These are phyloP conservation scores for Tenthredo notha DNA, from an alignment of 2,888 invertebrate genomes.

Conservation along the genomic window DNA sequence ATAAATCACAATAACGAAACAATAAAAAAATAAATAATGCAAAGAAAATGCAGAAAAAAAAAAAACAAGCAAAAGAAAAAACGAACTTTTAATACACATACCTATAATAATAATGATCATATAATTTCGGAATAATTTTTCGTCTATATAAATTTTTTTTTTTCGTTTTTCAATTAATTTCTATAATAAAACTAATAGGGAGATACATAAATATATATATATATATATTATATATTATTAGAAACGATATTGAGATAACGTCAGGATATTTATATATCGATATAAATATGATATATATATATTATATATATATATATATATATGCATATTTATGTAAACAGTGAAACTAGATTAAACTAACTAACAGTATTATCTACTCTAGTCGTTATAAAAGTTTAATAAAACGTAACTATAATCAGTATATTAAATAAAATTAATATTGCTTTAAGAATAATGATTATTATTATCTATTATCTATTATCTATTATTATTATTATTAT, in stretches of 20 bases:
- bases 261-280: not conserved
- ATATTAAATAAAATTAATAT: conserved; percentile 29
- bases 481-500: too few species aligned
- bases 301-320: not conserved
- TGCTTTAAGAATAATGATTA: not conserved
- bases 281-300: not conserved
- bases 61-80: too few species aligned
- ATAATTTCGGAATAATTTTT: too few species aligned
- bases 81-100: not conserved
- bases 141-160: too few species aligned
- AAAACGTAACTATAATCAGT: conserved; percentile 35
- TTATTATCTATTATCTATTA: too few species aligned
- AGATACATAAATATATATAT: too few species aligned
- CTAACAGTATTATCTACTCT: conserved; percentile 32
- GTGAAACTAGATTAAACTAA: conserved; percentile 10
- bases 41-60: too few species aligned
- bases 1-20: too few species aligned
- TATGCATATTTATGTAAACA: not conserved
- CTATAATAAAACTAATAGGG: not conserved
- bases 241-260: conserved; percentile 2
- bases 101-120: too few species aligned
- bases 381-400: not conserved
- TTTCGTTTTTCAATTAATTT: not conserved
- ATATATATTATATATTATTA: not conserved
- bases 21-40: not conserved